A percentile compares a stretch with the other conserved stretches of the same genome.
These are phyloP conservation scores for Macrosiphum euphorbiae DNA, from an alignment of 2,888 invertebrate species.

Conservation along the genomic window DNA sequence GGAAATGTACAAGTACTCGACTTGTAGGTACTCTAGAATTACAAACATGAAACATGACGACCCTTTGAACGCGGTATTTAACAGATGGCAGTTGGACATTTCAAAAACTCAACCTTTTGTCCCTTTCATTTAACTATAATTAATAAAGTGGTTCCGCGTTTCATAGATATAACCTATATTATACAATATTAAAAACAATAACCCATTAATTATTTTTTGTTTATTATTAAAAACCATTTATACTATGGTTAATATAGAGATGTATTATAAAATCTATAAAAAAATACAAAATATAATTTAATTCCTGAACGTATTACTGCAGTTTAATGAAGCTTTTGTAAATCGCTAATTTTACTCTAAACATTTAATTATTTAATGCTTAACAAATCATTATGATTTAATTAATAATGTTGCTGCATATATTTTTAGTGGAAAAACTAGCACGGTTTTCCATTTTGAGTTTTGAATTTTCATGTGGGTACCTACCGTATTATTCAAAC, in stretches of 20 bases:
- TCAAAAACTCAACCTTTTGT: not conserved
- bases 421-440: not conserved
- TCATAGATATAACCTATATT: not conserved
- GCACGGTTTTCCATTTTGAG: not conserved
- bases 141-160: constrained; percentile 23
- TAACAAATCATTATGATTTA: not conserved
- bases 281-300: not conserved
- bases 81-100: constrained; percentile 20
- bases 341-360: not conserved
- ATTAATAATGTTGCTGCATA: not conserved
- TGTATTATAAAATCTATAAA: not conserved
- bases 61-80: not conserved
- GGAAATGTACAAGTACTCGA: constrained; percentile 17
- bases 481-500: not conserved
- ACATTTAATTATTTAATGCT: not conserved
- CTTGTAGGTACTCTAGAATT: not conserved
- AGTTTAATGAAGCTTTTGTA: not conserved
- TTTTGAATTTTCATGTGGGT: not conserved
- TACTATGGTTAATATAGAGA: not conserved
- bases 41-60: not conserved
- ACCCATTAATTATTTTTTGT: not conserved
- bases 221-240: not conserved
- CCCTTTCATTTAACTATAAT: constrained; percentile 10
- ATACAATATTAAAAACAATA: not conserved
- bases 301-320: not conserved